Conservation (phyloP, 2,113 vertebrate species). For the Lamprologus tigripictilis region DNA sequence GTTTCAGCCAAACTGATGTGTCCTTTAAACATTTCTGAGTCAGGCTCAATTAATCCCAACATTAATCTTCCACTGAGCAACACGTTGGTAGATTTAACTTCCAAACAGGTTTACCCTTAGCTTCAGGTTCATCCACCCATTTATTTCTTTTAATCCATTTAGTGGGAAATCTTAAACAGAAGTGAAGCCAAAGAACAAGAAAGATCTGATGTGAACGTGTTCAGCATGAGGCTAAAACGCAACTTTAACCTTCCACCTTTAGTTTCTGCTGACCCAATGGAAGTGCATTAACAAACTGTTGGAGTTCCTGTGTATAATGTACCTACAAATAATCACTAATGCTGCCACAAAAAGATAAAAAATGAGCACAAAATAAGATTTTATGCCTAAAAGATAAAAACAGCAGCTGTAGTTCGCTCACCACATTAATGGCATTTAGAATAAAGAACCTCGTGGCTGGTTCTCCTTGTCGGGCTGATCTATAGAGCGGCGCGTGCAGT, state of each 20-base stretch:
- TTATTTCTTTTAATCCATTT: background rate
- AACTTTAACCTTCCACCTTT: background rate
- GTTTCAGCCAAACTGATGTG: background rate
- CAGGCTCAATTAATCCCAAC: background rate
- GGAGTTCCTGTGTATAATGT: background rate
- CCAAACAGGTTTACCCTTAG: background rate
- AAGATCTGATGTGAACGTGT: accelerated
- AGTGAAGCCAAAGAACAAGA: background rate
- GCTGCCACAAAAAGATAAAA: background rate
- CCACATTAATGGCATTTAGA: background rate
- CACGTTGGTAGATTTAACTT: accelerated
- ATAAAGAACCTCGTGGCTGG: background rate
- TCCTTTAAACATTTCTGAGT: background rate
- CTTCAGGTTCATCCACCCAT: background rate
- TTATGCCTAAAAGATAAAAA: background rate
- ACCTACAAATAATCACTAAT: background rate
- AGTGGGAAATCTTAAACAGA: background rate
- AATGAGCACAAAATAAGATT: background rate
- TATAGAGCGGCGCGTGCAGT: background rate
- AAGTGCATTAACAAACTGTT: background rate
- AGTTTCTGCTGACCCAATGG: background rate
- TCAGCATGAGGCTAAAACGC: background rate
- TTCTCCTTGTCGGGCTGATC: background rate
- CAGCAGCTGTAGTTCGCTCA: background rate
- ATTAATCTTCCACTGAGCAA: background rate